phyloP scores from a whole-genome alignment of 2,888 invertebrate species.

The Lasioglossum zephyrum region DNA sequence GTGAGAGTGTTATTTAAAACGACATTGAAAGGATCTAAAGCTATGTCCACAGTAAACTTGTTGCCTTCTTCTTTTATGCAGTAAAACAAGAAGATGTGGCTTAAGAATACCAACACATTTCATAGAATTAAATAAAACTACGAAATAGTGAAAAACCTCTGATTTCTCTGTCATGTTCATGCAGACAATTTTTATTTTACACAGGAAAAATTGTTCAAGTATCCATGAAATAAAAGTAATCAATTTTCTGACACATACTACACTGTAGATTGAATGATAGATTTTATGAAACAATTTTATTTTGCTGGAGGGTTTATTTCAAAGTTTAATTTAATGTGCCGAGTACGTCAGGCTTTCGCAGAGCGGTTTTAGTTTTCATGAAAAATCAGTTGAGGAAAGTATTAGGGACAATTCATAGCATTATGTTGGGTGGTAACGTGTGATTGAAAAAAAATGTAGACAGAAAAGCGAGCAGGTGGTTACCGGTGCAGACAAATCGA shows the following conservation, averaged over 20 bases:
- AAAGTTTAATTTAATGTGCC: neutral
- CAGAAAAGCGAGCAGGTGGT: slow-evolving; percentile 35
- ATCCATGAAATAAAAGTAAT: no score
- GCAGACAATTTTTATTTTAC: no score
- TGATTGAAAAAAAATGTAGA: slow-evolving; percentile 52
- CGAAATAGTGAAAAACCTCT: no score
- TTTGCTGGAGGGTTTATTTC: neutral
- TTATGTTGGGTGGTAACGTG: slow-evolving; percentile 15
- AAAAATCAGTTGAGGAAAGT: neutral
- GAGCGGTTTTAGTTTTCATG: neutral
- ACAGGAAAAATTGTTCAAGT: no score
- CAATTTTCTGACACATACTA: neutral
- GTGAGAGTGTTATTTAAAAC: neutral
- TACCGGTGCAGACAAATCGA: slow-evolving; percentile 61
- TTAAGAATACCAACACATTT: no score
- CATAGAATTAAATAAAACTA: no score
- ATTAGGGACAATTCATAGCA: slow-evolving; percentile 6
- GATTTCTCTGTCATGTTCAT: no score
- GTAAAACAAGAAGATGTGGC: no score
- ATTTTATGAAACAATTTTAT: neutral
- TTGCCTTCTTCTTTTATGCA: no score
- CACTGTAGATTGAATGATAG: neutral
- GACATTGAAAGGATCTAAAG: no score
- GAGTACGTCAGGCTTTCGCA: neutral
- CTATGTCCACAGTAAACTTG: no score